Evolutionary conservation across 1,140 invertebrate species (phyloP), one percentile per base, ranked within the genome.

Genomic region (Drosophila subpulchrella): DNA sequence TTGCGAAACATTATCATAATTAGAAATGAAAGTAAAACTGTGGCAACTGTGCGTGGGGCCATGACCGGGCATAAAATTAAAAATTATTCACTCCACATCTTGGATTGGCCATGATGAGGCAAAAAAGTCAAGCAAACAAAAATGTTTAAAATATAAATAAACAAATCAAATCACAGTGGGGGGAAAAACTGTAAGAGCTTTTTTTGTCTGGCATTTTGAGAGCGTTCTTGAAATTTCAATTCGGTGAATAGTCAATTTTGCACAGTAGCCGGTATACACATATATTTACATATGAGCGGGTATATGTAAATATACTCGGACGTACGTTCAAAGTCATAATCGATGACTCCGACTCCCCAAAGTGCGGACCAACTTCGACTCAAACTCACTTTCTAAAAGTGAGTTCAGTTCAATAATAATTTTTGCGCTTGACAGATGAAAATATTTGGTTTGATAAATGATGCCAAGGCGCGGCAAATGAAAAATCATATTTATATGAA

Each of bases 1-100:
- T 84, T 78, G 77, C 74, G 62, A 77, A 81, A 82, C 73, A 81
- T 78, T 79, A 73, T 75, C 74, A 84, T 89, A 90, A 81, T 89
- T 75, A 78, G 77, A 89, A 89, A 89, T 84, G 84, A 89, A 89
- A 89, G 84, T 89, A 89, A 88, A 86, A 84, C 66, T 51, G 76
- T 77, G 47, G 39, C 30, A 36, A 57, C 50, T 57, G 34, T 82
- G 83, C 66, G 83, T 86, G 77, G 81, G 76, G 63, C 41, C 58
- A 78, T 89, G 84, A 89, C 77, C 57, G 39, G 67, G 53, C 83
- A 86, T 12, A 88, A 81, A 65, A 42, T 50, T 12, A 38, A 51
- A 36, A 41, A 15, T 12, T 11, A 54, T 67, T 36, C 51, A 48
- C 59, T 38, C 32, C 62, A 55, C 39, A 20, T 36, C 32, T 20